A percentile compares a stretch with the other conserved stretches of the same genome.
These are phyloP conservation scores for Vulpes lagopus DNA, from an alignment of 2,113 vertebrate genomes.

Conservation along the genomic window DNA sequence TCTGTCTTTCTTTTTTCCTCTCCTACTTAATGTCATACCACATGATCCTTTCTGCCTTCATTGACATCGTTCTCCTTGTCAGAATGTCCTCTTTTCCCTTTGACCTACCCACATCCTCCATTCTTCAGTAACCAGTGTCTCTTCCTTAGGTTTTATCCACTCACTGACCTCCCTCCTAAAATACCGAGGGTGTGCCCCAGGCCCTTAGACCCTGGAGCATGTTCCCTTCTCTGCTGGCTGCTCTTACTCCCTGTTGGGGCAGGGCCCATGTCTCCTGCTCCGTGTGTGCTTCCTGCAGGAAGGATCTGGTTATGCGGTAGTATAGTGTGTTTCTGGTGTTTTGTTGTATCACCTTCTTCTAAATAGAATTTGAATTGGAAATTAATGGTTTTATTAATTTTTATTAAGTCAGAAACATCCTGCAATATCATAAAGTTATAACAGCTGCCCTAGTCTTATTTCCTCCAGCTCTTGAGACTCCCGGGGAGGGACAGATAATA, in stretches of 20 bases:
- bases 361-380: not conserved
- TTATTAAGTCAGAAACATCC: constrained; percentile 6
- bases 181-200: not conserved
- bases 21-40: not conserved
- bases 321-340: not conserved
- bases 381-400: not conserved
- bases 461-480: not conserved
- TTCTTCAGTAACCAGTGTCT: not conserved
- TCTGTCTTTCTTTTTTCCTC: not conserved
- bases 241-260: not conserved
- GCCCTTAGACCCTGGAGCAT: rapidly evolving
- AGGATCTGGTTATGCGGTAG: not conserved
- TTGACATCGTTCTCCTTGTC: not conserved
- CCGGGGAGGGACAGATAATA: not conserved
- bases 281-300: not conserved
- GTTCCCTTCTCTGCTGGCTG: rapidly evolving
- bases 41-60: not conserved
- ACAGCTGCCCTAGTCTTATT: not conserved
- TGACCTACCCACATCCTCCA: not conserved
- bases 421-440: not conserved
- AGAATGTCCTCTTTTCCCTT: not conserved
- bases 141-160: not conserved
- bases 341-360: not conserved
- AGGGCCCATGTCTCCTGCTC: not conserved
- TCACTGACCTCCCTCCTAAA: not conserved